phyloP scores from a whole-genome alignment of 2,797 vertebrate species.

The Poeciliopsis paucimaculata region DNA sequence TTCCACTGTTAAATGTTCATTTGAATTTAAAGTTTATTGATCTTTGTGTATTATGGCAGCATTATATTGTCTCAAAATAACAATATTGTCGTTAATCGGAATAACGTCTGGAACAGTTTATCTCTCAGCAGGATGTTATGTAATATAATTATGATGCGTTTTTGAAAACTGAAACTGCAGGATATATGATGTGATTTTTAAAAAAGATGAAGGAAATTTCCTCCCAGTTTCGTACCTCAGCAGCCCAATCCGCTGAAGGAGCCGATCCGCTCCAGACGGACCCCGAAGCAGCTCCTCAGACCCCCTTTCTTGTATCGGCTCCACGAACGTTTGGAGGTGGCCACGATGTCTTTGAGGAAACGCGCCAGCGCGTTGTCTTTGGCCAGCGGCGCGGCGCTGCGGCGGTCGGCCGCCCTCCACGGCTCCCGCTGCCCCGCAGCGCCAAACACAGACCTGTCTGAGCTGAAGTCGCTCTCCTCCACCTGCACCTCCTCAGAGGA shows the following conservation, averaged over 20 bases:
- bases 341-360: slow-evolving; percentile 75
- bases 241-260: slow-evolving; percentile 85
- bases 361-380: slow-evolving; percentile 59
- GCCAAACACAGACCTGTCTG: slow-evolving; percentile 50
- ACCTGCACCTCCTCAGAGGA: slow-evolving; percentile 49
- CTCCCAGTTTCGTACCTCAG: slow-evolving; percentile 48
- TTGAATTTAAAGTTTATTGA: no score
- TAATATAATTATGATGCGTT: background rate
- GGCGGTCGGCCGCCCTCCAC: slow-evolving; percentile 52
- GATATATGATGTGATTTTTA: background rate
- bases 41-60: no score
- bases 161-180: background rate
- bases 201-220: background rate
- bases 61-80: no score
- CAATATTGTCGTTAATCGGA: no score
- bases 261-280: slow-evolving; percentile 82
- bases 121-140: background rate
- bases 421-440: slow-evolving; percentile 22
- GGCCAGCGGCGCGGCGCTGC: slow-evolving; percentile 40
- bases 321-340: slow-evolving; percentile 80
- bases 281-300: slow-evolving; percentile 83
- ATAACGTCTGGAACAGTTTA: no score
- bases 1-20: no score
- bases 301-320: slow-evolving; percentile 81
- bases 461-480: slow-evolving; percentile 36